Evolutionary conservation across 2,113 vertebrate species (phyloP).

Genomic region (Alosa alosa): DNA sequence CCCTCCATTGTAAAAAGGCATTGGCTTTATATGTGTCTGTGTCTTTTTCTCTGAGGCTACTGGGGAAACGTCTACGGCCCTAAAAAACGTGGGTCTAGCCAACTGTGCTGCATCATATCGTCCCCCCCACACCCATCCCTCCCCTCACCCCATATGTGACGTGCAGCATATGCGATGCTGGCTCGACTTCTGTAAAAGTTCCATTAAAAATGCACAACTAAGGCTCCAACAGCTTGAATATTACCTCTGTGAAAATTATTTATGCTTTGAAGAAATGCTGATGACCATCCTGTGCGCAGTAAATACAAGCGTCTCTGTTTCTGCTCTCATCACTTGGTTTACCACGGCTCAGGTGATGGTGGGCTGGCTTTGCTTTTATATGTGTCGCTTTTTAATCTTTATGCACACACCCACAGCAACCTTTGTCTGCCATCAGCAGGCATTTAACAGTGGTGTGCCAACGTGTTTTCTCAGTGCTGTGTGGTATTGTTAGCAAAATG

Average conservation of each 20-base stretch:
- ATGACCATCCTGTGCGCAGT: conserved; percentile 66
- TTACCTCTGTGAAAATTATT: conserved; percentile 82
- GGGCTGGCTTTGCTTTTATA: background rate
- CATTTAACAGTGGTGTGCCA: background rate
- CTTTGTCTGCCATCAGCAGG: background rate
- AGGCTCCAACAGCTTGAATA: conserved; percentile 81
- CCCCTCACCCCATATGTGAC: conserved; percentile 65
- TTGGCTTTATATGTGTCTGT: conserved; percentile 74
- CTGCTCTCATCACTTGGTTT: conserved; percentile 51
- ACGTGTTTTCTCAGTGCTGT: background rate
- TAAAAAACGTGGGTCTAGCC: conserved; percentile 72
- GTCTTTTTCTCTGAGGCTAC: conserved; percentile 71
- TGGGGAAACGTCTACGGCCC: conserved; percentile 75
- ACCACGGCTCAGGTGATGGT: conserved; percentile 21
- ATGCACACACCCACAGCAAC: background rate
- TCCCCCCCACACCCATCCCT: conserved; percentile 53
- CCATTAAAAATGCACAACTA: conserved; percentile 84
- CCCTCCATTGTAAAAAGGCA: conserved; percentile 70
- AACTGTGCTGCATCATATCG: conserved; percentile 71
- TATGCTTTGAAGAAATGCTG: conserved; percentile 74
- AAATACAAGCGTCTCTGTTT: conserved; percentile 70
- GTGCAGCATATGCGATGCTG: conserved; percentile 75
- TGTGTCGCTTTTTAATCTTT: background rate
- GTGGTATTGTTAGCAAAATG: background rate
- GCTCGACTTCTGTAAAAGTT: conserved; percentile 77